These are phyloP conservation scores for Eupithecia subfuscata DNA, from an alignment of 2,888 invertebrate species.

Conservation along the genomic window DNA sequence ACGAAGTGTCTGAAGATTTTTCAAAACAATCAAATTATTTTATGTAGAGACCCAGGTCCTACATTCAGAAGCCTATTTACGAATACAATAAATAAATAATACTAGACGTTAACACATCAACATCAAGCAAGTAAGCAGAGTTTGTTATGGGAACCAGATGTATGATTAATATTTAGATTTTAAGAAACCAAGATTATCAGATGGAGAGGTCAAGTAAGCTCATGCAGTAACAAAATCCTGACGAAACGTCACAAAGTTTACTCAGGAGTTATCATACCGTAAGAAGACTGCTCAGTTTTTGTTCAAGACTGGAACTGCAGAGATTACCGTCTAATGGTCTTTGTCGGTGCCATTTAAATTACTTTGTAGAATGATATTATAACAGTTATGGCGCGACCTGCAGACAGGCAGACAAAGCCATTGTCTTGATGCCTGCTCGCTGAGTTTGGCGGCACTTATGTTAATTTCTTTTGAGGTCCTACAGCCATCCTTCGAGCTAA, in stretches of 20 bases:
- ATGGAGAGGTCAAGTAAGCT: not conserved
- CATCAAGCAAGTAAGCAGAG: not conserved
- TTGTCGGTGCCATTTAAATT: conserved; percentile 63
- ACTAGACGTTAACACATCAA: not conserved
- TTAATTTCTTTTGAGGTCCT: conserved; percentile 78
- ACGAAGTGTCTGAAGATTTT: too few species aligned
- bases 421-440: conserved; percentile 68
- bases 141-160: not conserved
- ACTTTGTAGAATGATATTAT: conserved; percentile 62
- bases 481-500: conserved; percentile 65
- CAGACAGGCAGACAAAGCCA: conserved; percentile 78
- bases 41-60: not conserved
- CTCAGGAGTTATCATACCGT: not conserved
- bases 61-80: not conserved
- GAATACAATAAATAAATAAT: not conserved
- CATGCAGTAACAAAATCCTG: not conserved
- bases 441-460: conserved; percentile 78
- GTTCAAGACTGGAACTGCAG: conserved; percentile 48
- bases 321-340: conserved; percentile 50
- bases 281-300: conserved; percentile 38
- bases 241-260: not conserved
- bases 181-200: not conserved
- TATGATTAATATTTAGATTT: not conserved
- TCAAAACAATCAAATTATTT: not conserved
- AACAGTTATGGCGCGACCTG: conserved; percentile 69